phyloP scores from a whole-genome alignment of 2,797 vertebrate species.

The Parauchenoglanis punctatus region DNA sequence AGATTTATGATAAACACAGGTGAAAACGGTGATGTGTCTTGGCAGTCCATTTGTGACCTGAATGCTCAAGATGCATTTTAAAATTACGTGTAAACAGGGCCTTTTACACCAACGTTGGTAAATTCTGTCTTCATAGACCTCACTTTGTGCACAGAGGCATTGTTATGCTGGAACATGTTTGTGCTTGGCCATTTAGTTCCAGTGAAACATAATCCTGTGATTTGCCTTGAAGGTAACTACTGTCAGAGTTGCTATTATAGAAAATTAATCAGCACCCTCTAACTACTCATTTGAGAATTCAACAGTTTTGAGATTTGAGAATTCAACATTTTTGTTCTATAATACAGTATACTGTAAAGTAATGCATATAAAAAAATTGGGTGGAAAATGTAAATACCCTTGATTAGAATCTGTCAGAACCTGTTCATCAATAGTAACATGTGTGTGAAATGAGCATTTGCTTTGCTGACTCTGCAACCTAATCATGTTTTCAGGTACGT shows the following conservation, averaged over 20 bases:
- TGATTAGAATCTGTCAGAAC: neutral
- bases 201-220: neutral
- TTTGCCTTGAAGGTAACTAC: neutral
- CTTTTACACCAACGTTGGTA: neutral
- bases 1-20: no score
- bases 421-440: neutral
- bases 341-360: neutral
- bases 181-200: no score
- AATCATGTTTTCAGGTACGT: conserved; percentile 9
- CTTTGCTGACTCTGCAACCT: conserved; percentile 5
- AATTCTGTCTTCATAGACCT: neutral
- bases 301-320: neutral
- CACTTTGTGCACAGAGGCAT: no score
- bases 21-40: no score
- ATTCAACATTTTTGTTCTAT: neutral
- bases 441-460: neutral
- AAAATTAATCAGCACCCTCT: neutral
- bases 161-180: neutral
- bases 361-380: neutral
- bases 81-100: no score
- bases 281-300: neutral
- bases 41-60: no score
- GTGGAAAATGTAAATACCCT: neutral
- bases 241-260: neutral
- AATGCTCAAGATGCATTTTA: no score